A percentile compares a stretch with the other conserved stretches of the same genome.
Evolutionary conservation across 2,888 invertebrate genomes (phyloP).

Genomic region (Tipula unca): DNA sequence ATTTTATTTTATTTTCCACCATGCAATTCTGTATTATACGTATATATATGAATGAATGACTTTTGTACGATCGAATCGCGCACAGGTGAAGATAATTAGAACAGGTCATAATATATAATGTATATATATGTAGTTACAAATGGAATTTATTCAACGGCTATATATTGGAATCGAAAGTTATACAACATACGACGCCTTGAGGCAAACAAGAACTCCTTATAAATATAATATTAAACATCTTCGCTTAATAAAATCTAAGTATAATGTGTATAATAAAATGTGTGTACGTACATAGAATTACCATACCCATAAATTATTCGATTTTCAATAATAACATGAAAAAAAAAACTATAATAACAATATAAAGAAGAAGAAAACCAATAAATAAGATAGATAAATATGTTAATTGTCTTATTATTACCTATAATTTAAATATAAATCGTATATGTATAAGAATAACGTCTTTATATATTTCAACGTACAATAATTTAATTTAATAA

Average conservation of each 20-base stretch:
- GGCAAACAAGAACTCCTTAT: background rate
- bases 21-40: background rate
- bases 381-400: constrained; percentile 14
- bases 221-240: background rate
- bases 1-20: background rate
- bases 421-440: background rate
- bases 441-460: too few species aligned
- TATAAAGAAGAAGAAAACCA: background rate
- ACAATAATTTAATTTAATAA: background rate
- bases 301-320: background rate
- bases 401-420: constrained; percentile 14
- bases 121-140: background rate
- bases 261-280: background rate
- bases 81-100: background rate
- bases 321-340: constrained; percentile 14
- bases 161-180: background rate
- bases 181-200: background rate
- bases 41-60: background rate
- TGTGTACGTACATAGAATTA: background rate
- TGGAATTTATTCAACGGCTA: background rate
- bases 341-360: too few species aligned
- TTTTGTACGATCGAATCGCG: background rate
- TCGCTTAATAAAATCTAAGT: background rate
- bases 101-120: background rate
- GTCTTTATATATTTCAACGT: constrained; percentile 14